Conservation (phyloP, 37 sponge, comb jelly and placozoan genomes). For the Chondrosia reniformis region DNA sequence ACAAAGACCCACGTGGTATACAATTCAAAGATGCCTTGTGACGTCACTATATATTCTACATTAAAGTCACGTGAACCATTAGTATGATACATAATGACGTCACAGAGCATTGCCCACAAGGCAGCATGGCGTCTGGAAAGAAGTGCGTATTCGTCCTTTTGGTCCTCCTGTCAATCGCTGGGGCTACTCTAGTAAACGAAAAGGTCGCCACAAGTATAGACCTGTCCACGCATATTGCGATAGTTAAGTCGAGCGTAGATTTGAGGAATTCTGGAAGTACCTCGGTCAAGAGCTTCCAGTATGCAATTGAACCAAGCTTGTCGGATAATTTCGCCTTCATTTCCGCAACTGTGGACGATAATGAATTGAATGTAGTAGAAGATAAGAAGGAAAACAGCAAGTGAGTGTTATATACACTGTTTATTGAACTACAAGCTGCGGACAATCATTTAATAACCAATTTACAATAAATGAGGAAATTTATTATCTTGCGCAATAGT, state of each 20-base stretch:
- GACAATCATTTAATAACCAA: too few species aligned
- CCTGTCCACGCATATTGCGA: constrained; percentile 8
- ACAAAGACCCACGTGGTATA: not conserved
- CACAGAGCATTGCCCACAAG: too few species aligned
- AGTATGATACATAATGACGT: too few species aligned
- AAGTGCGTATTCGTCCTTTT: not conserved
- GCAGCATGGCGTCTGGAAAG: not conserved
- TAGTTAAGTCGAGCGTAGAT: not conserved
- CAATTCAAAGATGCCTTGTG: too few species aligned
- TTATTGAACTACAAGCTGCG: too few species aligned
- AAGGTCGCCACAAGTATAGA: constrained; percentile 5
- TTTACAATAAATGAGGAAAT: constrained; percentile 2
- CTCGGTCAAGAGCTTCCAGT: not conserved
- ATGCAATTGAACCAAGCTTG: not conserved
- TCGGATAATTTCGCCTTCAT: not conserved
- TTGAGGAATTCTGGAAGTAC: constrained; percentile 4
- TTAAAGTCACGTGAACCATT: too few species aligned
- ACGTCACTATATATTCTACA: too few species aligned
- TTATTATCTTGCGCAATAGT: not conserved
- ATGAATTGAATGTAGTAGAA: not conserved
- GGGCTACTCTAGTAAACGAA: not conserved
- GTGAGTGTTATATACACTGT: too few species aligned
- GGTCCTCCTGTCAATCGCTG: not conserved
- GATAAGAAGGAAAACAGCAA: not conserved
- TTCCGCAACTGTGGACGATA: not conserved